phyloP scores from a whole-genome alignment of 1,140 invertebrate species.

The Drosophila aff. region DNA sequence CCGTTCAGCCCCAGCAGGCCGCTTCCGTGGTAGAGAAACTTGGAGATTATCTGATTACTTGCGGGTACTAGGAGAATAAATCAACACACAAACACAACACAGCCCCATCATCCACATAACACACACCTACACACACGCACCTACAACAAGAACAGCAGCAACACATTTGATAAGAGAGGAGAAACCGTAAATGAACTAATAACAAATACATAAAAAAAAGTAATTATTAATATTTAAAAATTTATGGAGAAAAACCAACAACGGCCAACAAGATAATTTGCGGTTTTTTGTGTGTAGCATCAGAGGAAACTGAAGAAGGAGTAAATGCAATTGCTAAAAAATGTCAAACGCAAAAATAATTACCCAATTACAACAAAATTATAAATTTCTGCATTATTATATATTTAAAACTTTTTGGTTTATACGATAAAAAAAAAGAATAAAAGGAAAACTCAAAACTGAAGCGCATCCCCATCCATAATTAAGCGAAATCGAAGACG shows the following conservation, averaged over 20 bases:
- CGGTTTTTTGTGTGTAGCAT: conserved; percentile 44
- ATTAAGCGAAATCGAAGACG: conserved; percentile 38
- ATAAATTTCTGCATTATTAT: conserved; percentile 82
- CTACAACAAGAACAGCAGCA: conserved; percentile 39
- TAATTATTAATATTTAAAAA: conserved; percentile 82
- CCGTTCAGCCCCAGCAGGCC: conserved; percentile 97
- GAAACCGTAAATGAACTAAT: conserved; percentile 75
- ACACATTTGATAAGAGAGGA: conserved; percentile 62
- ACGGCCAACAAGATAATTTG: conserved; percentile 51
- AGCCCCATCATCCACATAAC: conserved; percentile 60
- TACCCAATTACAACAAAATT: conserved; percentile 70
- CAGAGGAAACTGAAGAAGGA: conserved; percentile 36
- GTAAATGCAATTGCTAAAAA: conserved; percentile 43
- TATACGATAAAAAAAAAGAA: conserved; percentile 69
- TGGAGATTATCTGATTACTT: conserved; percentile 97
- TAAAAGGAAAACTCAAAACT: conserved; percentile 60
- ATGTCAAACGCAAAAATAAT: conserved; percentile 49
- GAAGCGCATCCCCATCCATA: conserved; percentile 32
- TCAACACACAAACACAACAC: conserved; percentile 52
- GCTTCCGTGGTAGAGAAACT: conserved; percentile 97
- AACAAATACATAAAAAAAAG: conserved; percentile 61
- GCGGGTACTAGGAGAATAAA: conserved; percentile 93
- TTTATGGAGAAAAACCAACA: conserved; percentile 62
- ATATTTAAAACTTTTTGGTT: conserved; percentile 80
- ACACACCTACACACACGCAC: conserved; percentile 37